Evolutionary conservation across 2,888 invertebrate species (phyloP).

Genomic region (Sycophila texana): DNA sequence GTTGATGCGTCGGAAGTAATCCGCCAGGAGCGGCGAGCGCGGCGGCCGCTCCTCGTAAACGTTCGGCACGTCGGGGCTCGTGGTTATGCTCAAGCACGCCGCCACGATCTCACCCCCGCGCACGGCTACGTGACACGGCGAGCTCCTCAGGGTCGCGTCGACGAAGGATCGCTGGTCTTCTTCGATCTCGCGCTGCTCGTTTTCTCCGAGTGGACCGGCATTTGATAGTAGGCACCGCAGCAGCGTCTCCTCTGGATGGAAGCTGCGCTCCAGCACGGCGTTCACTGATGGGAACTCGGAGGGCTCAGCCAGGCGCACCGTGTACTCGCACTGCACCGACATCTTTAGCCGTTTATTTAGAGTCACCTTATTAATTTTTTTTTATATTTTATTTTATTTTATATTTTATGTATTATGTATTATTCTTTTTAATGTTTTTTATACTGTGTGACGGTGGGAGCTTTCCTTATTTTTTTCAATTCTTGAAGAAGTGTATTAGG

Average conservation of each 20-base stretch:
- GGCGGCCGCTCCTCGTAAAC: slow-evolving; percentile 50
- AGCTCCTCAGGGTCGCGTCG: slow-evolving; percentile 51
- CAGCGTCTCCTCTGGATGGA: slow-evolving; percentile 63
- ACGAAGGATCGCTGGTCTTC: slow-evolving; percentile 59
- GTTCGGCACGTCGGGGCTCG: slow-evolving; percentile 6
- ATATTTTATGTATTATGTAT: too few relatives aligned
- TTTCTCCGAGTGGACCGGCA: background rate
- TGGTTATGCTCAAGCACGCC: slow-evolving; percentile 54
- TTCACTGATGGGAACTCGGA: slow-evolving; percentile 19
- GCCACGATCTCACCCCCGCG: slow-evolving; percentile 54
- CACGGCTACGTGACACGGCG: slow-evolving; percentile 59
- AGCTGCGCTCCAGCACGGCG: slow-evolving; percentile 58
- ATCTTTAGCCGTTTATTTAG: background rate
- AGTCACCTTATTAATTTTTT: too few relatives aligned
- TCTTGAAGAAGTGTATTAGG: too few relatives aligned
- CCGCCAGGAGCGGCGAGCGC: slow-evolving; percentile 50
- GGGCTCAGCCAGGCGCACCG: background rate
- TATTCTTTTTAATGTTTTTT: too few relatives aligned
- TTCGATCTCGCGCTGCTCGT: slow-evolving; percentile 55
- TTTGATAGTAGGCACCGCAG: slow-evolving; percentile 56
- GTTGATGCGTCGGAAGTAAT: slow-evolving; percentile 60
- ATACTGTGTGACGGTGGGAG: too few relatives aligned
- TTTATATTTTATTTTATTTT: too few relatives aligned
- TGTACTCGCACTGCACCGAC: slow-evolving; percentile 9
- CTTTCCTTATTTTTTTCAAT: too few relatives aligned